Percentiles rank a stretch among this genome's conserved stretches.
phyloP scores from a whole-genome alignment of 35 echinoderm and acorn worm genomes.

The Heliocidaris tuberculata region DNA sequence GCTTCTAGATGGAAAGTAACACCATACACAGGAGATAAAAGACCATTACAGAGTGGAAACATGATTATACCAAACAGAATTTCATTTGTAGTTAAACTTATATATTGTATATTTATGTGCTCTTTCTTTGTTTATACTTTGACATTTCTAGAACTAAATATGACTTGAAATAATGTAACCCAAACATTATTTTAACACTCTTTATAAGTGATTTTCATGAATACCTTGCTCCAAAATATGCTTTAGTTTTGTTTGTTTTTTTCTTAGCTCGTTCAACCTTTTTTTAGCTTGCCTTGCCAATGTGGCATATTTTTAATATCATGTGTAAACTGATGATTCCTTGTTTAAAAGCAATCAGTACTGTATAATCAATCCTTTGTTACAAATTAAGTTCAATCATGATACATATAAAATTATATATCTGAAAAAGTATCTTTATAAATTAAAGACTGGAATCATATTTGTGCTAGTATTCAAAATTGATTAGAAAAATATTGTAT shows the following conservation, averaged over 20 bases:
- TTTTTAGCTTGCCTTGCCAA: neutral
- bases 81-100: too few species aligned
- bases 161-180: too few species aligned
- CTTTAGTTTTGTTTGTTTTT: neutral
- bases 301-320: neutral
- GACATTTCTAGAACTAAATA: too few species aligned
- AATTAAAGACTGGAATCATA: neutral
- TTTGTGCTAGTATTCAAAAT: neutral
- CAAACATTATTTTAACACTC: too few species aligned
- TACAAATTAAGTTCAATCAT: neutral
- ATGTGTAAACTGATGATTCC: neutral
- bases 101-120: too few species aligned
- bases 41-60: too few species aligned
- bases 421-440: neutral
- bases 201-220: neutral
- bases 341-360: neutral
- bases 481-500: neutral
- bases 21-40: too few species aligned
- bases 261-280: neutral
- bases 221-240: neutral
- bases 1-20: too few species aligned
- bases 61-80: too few species aligned
- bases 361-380: neutral
- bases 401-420: neutral
- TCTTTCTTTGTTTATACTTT: too few species aligned